These are phyloP conservation scores for Rhinoraja longicauda DNA, from an alignment of 2,797 vertebrate genomes.

Conservation along the genomic window DNA sequence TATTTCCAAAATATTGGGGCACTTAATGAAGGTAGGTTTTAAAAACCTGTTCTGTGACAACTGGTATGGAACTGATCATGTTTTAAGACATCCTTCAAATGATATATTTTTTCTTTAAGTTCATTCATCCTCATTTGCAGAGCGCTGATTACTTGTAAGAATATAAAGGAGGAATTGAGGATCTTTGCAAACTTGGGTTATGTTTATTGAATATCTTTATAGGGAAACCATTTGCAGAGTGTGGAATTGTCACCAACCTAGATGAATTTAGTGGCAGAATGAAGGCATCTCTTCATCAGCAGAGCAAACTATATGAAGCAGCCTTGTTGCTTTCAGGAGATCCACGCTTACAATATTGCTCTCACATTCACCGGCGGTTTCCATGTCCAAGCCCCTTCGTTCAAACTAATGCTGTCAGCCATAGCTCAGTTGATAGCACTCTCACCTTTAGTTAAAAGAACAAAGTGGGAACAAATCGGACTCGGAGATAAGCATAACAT, in stretches of 20 bases:
- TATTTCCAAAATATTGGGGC: background rate
- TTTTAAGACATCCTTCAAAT: background rate
- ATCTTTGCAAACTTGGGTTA: background rate
- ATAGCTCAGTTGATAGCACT: too few relatives aligned
- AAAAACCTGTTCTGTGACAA: background rate
- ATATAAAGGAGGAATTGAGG: background rate
- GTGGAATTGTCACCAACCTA: background rate
- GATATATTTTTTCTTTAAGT: background rate
- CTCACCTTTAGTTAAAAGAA: too few relatives aligned
- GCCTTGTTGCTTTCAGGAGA: background rate
- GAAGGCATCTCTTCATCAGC: background rate
- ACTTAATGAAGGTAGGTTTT: background rate
- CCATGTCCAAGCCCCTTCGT: background rate
- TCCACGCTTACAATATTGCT: background rate
- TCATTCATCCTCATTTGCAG: background rate
- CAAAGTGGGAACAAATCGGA: too few relatives aligned
- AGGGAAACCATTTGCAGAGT: background rate
- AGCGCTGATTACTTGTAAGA: background rate
- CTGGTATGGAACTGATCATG: background rate
- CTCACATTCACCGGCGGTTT: background rate
- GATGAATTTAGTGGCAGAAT: background rate
- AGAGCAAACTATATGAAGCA: background rate
- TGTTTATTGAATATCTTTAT: background rate
- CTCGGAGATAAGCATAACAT: too few relatives aligned
- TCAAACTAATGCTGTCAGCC: background rate